Conservation (phyloP, 2,888 invertebrate species). For the Empis livida region DNA sequence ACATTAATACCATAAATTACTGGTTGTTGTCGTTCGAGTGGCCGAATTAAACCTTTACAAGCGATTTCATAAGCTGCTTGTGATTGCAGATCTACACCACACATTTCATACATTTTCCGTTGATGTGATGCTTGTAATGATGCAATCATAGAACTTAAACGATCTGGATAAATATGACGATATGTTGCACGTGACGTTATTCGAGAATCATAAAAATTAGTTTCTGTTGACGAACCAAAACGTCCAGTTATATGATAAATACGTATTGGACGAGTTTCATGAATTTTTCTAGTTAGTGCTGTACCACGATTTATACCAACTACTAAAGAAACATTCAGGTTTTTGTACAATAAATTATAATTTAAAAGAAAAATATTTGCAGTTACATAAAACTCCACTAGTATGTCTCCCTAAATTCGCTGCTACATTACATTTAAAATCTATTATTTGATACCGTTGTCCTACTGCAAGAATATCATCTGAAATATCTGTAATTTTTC, state of each 20-base stretch:
- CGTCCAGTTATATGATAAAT: constrained; percentile 62
- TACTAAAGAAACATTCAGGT: constrained; percentile 44
- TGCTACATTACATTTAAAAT: constrained; percentile 49
- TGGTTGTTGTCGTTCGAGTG: constrained; percentile 53
- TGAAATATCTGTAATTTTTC: constrained; percentile 51
- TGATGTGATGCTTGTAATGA: constrained; percentile 79
- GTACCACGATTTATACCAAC: constrained; percentile 60
- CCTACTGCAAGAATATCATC: constrained; percentile 65
- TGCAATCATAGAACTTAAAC: constrained; percentile 61
- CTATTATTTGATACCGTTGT: constrained; percentile 54
- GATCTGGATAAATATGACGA: constrained; percentile 51
- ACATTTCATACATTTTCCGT: constrained; percentile 64
- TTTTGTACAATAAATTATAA: background rate
- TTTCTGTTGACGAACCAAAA: constrained; percentile 65
- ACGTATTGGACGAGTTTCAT: constrained; percentile 48
- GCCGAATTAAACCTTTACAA: constrained; percentile 65
- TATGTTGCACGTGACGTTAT: constrained; percentile 56
- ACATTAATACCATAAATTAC: constrained; percentile 78
- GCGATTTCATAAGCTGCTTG: constrained; percentile 87
- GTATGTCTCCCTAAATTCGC: constrained; percentile 48
- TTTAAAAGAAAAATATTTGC: background rate
- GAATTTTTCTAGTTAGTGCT: constrained; percentile 41
- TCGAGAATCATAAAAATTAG: constrained; percentile 55
- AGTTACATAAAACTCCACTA: constrained; percentile 61
- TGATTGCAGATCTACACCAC: constrained; percentile 71